Percentiles rank a stretch among this genome's conserved stretches.
phyloP scores from a whole-genome alignment of 2,888 invertebrate species.

The Micropterix aruncella region DNA sequence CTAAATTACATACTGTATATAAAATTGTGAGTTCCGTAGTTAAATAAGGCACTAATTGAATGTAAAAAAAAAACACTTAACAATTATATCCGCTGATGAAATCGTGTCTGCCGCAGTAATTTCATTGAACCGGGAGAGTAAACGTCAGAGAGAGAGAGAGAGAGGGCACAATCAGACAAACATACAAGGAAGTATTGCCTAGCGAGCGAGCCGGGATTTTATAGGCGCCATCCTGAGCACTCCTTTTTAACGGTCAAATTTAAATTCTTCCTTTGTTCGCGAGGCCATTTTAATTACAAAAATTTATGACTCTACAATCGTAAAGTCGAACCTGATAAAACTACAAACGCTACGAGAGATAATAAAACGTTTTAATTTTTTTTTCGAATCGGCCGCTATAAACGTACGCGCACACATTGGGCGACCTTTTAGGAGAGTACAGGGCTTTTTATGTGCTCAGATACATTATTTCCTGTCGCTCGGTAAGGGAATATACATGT shows the following conservation, averaged over 20 bases:
- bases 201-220: background rate
- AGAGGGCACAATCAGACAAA: no score
- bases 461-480: no score
- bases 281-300: background rate
- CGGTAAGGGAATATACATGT: no score
- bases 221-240: background rate
- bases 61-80: no score
- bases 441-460: no score
- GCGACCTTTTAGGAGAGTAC: background rate
- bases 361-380: background rate
- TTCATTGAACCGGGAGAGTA: no score
- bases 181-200: background rate
- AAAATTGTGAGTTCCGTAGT: no score
- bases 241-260: background rate
- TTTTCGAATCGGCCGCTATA: background rate
- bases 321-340: background rate
- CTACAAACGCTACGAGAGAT: background rate
- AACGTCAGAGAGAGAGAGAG: no score
- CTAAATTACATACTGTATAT: no score
- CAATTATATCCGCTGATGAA: no score
- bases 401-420: background rate
- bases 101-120: no score
- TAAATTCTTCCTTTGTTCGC: background rate
- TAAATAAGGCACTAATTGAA: no score
- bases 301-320: background rate